Evolutionary conservation across 2,888 invertebrate genomes (phyloP).

Genomic region (Drosophila quasianomalipes): DNA sequence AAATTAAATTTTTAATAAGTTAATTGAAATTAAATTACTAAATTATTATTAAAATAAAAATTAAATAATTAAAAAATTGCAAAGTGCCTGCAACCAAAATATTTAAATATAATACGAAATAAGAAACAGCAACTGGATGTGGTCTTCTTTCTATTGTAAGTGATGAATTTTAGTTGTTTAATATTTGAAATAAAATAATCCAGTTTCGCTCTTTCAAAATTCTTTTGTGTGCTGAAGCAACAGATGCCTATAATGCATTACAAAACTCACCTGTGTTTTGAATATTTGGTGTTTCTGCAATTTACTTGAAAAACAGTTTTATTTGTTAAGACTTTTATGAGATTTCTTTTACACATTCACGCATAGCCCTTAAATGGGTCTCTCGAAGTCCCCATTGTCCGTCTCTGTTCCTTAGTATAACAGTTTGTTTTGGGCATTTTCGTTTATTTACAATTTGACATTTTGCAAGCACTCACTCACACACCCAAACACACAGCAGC

Average conservation of each 20-base stretch:
- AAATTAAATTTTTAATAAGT: not conserved
- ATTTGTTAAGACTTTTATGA: not conserved
- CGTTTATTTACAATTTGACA: constrained; percentile 80
- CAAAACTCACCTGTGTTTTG: not conserved
- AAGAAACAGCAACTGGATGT: not conserved
- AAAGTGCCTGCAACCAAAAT: not conserved
- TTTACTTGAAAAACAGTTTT: not conserved
- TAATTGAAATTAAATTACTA: not conserved
- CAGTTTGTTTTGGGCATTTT: constrained; percentile 62
- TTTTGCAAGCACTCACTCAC: constrained; percentile 65
- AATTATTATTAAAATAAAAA: not conserved
- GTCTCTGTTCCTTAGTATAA: constrained; percentile 61
- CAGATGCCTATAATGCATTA: not conserved
- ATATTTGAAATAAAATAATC: not conserved
- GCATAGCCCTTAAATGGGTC: too few relatives aligned
- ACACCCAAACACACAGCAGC: constrained; percentile 41
- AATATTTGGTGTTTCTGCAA: not conserved
- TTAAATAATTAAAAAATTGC: not conserved
- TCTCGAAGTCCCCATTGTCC: not conserved
- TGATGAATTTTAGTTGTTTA: not conserved
- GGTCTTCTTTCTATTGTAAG: not conserved
- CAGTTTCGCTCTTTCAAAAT: not conserved
- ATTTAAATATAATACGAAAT: not conserved
- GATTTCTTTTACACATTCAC: not conserved
- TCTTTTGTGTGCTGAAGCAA: not conserved